Conservation (phyloP, 2,797 vertebrate genomes). For the Danio tinwini region DNA sequence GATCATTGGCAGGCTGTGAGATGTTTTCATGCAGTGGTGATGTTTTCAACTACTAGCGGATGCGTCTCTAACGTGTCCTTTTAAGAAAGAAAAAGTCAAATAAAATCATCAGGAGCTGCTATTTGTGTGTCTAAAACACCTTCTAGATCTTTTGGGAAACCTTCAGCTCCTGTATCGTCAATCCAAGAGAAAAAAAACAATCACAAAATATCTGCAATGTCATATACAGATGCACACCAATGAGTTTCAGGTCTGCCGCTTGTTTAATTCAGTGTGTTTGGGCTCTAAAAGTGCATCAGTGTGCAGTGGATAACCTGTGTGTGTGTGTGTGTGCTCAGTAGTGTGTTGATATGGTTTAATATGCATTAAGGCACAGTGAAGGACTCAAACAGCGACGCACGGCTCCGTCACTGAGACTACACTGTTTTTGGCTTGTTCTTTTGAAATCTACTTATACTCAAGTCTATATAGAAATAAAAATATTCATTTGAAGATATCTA, state of each 20-base stretch:
- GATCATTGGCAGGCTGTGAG: slow-evolving; percentile 89
- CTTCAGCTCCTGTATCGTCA: not conserved
- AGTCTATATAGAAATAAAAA: not conserved
- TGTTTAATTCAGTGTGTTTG: slow-evolving; percentile 8
- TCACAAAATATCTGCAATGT: not conserved
- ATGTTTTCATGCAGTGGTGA: slow-evolving; percentile 87
- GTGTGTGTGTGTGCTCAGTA: slow-evolving; percentile 34
- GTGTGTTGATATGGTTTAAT: slow-evolving; percentile 53
- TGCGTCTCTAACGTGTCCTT: slow-evolving; percentile 27
- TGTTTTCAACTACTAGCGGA: slow-evolving; percentile 67
- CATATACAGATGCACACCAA: not conserved
- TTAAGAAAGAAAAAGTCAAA: too few relatives aligned
- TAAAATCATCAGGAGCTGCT: not conserved
- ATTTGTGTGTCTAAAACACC: not conserved
- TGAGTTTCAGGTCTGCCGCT: slow-evolving; percentile 3
- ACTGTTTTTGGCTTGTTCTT: not conserved
- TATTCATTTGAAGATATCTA: not conserved
- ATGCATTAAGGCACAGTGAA: slow-evolving; percentile 86
- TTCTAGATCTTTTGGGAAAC: not conserved
- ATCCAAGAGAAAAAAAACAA: too few relatives aligned
- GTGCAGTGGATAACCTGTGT: slow-evolving; percentile 29
- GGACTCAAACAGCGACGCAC: slow-evolving; percentile 68
- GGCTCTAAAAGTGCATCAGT: slow-evolving; percentile 32
- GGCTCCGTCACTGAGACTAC: slow-evolving; percentile 42
- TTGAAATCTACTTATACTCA: not conserved